Base-by-base conservation (phyloP, 2,797 vertebrate species). In the Diplodus puntazzo region DNA sequence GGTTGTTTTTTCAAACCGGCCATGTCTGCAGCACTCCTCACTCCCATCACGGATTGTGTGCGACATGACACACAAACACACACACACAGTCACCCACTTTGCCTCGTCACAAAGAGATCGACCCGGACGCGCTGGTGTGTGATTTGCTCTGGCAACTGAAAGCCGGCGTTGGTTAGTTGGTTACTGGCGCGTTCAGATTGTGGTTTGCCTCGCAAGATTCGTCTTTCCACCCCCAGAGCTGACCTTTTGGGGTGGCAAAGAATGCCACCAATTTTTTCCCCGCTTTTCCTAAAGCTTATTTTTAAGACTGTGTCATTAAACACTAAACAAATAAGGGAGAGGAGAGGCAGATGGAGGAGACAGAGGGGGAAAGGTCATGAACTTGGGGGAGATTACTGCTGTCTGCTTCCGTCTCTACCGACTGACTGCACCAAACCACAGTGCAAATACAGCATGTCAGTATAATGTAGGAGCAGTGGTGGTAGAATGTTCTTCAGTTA, bases 71-170 rank as follows among this genome's bases (percentile, higher is more conserved):
- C 72, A 73, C 73, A 72, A 68, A 81, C 67, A 70, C 52, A 71
- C 72, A 67, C 60, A 61, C 60, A 48, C 61, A 48, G 48, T 42
- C 62, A 78, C 53, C 21, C 76, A 79, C 34, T 75, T 58, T 82
- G 87, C 81, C 86, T 90, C 34, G 68, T 92, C 82, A 90, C 82
- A 91, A 91, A 88, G 82, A 68, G 54, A 69, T 58, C 18, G 49
- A 81, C 79, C 68, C 53, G 20, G 69, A 84, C 80, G 25, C 20
- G 78, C 62, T 82, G 74, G 50, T 83, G 80, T 86, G 80, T 87
- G 80, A 87, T 90, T 88, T 82, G 60, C 27, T 85, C 74, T 90
- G 90, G 89, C 88, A 86, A 79, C 71, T 62, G 45, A 75, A 87
- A 74, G 70, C 73, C 59, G 58, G 80, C 48, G 21, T 76, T 39